Evolutionary conservation across 2,888 invertebrate species (phyloP), one percentile per base, ranked within the genome.

Genomic region (Hypercompe scribonia): DNA sequence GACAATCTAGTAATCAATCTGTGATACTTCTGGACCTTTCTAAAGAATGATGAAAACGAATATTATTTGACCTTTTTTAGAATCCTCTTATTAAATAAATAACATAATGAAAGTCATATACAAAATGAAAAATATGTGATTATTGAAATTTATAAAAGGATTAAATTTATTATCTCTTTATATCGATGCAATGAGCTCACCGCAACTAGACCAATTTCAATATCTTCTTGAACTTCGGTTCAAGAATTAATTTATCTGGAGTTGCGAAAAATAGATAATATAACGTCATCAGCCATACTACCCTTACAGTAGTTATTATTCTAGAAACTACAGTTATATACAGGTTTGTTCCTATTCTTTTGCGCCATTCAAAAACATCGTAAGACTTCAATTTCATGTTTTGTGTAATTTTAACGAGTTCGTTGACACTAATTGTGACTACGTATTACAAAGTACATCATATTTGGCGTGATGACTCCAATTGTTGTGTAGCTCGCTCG

Each of bases 401-500:
- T 61, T 61, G 61, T 61, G 61, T 61, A 31, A 61, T 61, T 61
- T 61, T 61, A 61, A 61, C 61, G 31, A 61, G 61, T 61, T 61
- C 61, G 61, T 61, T 61, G 61, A 61, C 61, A 61, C 61, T 61
- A 18, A 61, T 61, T 61, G 15, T 65, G 5, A n/a, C 3, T 65
- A 42, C 65, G 42, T 42, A 42, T 39, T 42, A 31, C 42, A 31
- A 21, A 66, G 39, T 50, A 50, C 67, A 33, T 50, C 24, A 34
- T 67, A 67, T 67, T 67, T 34, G 34, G 34, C 33, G 67, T 67
- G 67, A 50, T 46, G 46, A 42, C 50, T 50, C 15, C 36, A 63
- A 64, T 39, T 42, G 65, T 39, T 31, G 65, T 66, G 42, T 50
- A 67, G 36, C 36, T 18, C 24, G 50, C 46, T 46, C 21, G 46